Evolutionary conservation across 2,113 vertebrate genomes (phyloP).

Genomic region (Lasiurus borealis): DNA sequence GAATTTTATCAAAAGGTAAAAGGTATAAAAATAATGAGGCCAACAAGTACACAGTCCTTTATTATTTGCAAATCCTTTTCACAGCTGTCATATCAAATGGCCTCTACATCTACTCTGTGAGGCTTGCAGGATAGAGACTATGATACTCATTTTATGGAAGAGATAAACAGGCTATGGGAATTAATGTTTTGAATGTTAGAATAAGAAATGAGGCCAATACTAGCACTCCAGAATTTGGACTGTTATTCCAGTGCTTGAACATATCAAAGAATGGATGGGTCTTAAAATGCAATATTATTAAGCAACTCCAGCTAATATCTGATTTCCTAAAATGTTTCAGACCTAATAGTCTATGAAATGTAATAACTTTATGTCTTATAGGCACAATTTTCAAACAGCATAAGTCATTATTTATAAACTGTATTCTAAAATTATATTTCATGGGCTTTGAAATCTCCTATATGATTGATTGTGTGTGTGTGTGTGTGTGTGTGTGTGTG

Average conservation of each 20-base stretch:
- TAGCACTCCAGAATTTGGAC: neutral
- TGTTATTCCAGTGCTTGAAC: neutral
- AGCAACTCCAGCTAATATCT: neutral
- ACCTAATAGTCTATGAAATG: neutral
- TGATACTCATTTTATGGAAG: neutral
- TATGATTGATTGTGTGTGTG: neutral
- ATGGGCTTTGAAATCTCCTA: neutral
- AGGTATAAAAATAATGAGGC: neutral
- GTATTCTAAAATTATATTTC: neutral
- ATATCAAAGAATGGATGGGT: neutral
- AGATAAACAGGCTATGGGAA: neutral
- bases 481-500: no score
- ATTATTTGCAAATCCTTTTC: neutral
- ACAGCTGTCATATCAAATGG: neutral
- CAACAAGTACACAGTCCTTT: neutral
- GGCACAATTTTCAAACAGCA: neutral
- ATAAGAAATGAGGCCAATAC: neutral
- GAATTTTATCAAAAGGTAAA: slow-evolving; percentile 26
- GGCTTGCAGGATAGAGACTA: neutral
- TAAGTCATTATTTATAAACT: neutral
- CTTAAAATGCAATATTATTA: neutral
- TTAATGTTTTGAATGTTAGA: slow-evolving; percentile 16
- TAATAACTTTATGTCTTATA: neutral
- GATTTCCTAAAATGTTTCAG: neutral
- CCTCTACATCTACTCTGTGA: neutral